Percentiles rank a stretch among this genome's conserved stretches.
Conservation (phyloP, 2,888 invertebrate genomes). For the Tetramorium bicarinatum region DNA sequence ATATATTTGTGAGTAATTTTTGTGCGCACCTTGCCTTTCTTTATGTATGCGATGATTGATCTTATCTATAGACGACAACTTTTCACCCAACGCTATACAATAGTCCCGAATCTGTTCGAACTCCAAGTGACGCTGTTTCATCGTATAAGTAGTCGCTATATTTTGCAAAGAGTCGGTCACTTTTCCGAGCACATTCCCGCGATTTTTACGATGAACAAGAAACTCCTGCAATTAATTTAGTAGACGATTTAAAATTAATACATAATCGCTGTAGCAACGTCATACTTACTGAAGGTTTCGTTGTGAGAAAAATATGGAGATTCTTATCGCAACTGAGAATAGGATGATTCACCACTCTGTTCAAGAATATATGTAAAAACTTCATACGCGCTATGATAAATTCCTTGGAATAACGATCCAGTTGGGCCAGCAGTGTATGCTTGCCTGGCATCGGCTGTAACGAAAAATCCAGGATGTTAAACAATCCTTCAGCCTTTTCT, state of each 20-base stretch:
- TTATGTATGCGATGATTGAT: conserved; percentile 90
- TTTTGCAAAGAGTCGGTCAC: conserved; percentile 88
- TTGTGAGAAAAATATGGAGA: conserved; percentile 90
- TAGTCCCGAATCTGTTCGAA: conserved; percentile 90
- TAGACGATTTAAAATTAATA: not conserved
- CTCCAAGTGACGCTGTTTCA: conserved; percentile 89
- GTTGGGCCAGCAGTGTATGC: conserved; percentile 89
- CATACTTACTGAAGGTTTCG: conserved; percentile 88
- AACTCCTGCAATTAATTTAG: conserved; percentile 87
- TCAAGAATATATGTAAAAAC: conserved; percentile 90
- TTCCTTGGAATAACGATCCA: conserved; percentile 91
- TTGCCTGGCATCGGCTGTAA: conserved; percentile 91
- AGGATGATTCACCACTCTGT: conserved; percentile 90
- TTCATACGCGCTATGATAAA: conserved; percentile 90
- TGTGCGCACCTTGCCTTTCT: conserved; percentile 87
- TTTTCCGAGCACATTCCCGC: conserved; percentile 87
- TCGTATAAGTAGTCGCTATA: conserved; percentile 87
- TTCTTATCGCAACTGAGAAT: conserved; percentile 90
- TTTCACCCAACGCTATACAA: conserved; percentile 88
- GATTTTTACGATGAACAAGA: conserved; percentile 88
- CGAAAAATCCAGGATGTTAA: conserved; percentile 51
- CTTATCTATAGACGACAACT: conserved; percentile 89
- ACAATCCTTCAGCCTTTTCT: not conserved
- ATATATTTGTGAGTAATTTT: conserved; percentile 1
- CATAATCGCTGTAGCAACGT: not conserved